These are phyloP conservation scores for Lycopodina hypogea DNA, from an alignment of 37 sponge, comb jelly and placozoan genomes.

Conservation along the genomic window DNA sequence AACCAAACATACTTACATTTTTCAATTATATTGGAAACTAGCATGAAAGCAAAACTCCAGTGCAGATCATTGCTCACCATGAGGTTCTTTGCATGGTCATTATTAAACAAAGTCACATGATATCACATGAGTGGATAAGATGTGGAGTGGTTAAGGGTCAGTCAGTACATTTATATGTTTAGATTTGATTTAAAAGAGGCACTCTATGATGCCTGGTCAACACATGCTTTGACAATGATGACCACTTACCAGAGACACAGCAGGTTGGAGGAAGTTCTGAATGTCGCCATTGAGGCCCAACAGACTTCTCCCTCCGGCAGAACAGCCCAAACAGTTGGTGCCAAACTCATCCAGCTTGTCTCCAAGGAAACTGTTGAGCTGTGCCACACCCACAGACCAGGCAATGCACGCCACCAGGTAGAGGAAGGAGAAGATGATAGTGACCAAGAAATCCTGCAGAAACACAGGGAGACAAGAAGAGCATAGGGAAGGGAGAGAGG, in stretches of 20 bases:
- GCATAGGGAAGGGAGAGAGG: neutral
- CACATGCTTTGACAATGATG: no score
- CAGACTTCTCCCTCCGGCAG: neutral
- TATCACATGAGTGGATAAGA: no score
- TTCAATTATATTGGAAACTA: no score
- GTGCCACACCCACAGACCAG: constrained; percentile 56
- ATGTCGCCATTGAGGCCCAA: neutral
- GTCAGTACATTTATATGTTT: no score
- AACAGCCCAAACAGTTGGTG: neutral
- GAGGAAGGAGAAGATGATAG: constrained; percentile 36
- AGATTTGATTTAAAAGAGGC: no score
- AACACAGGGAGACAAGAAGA: neutral
- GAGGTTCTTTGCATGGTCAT: no score
- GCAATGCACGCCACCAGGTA: constrained; percentile 60
- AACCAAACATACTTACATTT: no score
- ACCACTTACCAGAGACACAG: constrained; percentile 64
- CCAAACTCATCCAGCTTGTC: neutral
- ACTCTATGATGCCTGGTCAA: no score
- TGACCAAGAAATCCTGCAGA: constrained; percentile 53
- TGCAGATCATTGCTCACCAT: no score
- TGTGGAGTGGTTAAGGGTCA: no score
- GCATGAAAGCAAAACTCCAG: no score
- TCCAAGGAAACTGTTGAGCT: constrained; percentile 20
- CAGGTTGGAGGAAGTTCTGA: constrained; percentile 22
- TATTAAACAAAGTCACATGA: no score